Evolutionary conservation across 2,797 vertebrate species (phyloP).

Genomic region (Cryptoprocta ferox): DNA sequence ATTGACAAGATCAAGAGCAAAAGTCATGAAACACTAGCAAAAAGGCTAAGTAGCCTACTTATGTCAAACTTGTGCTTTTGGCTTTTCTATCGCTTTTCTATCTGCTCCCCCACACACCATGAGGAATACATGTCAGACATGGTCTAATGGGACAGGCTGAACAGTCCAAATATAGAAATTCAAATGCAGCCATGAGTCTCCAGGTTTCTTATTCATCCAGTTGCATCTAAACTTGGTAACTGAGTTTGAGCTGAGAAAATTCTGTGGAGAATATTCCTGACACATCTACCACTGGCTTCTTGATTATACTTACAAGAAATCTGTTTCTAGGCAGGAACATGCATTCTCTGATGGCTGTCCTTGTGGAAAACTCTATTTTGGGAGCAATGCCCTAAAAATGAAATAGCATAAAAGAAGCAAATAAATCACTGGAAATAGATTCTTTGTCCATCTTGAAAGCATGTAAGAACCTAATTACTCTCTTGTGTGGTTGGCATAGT

Average conservation of each 20-base stretch:
- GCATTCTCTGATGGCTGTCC: slow-evolving; percentile 90
- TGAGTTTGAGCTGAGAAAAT: background rate
- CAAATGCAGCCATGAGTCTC: background rate
- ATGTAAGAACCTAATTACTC: background rate
- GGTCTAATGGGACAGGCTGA: background rate
- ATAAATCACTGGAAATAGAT: slow-evolving; percentile 50
- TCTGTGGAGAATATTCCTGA: background rate
- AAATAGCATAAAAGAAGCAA: slow-evolving; percentile 47
- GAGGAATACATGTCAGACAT: background rate
- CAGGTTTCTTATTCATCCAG: background rate
- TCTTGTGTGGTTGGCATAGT: background rate
- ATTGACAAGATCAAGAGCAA: background rate
- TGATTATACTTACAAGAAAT: slow-evolving; percentile 79
- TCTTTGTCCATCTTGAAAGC: background rate
- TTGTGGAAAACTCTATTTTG: slow-evolving; percentile 91
- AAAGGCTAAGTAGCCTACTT: background rate
- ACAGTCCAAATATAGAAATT: background rate
- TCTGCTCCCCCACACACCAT: background rate
- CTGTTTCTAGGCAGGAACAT: slow-evolving; percentile 77
- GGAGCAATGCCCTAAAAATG: slow-evolving; percentile 91
- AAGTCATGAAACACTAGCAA: background rate
- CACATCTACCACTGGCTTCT: slow-evolving; percentile 41
- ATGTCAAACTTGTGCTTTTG: background rate
- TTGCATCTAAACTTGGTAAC: slow-evolving; percentile 24
- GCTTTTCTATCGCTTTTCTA: background rate